Evolutionary conservation across 2,888 invertebrate species (phyloP), one percentile per base, ranked within the genome.

Genomic region (Hedychridium roseum): DNA sequence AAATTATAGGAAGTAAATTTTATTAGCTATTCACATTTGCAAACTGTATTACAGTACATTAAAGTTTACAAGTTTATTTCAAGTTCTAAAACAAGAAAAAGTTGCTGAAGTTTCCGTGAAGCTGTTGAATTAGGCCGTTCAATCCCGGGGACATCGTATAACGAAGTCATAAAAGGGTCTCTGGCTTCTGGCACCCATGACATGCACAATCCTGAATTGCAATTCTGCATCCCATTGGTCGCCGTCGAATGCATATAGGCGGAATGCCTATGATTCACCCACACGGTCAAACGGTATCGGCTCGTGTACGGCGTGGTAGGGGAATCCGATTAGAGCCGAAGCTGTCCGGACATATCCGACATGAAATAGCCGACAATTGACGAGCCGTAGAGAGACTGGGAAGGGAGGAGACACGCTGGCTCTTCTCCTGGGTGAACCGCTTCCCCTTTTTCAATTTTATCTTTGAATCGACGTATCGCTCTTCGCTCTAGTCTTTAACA

Each of bases 401-500:
- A 55, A 43, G 59, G 52, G 51, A 56, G 55, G 55, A 57, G 57
- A 43, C 59, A 60, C 52, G 38, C 38, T 50, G 54, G 76, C 75
- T 60, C 60, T 76, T 76, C 76, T 67, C 57, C 61, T 54, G 64
- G 61, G 65, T 70, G 76, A 69, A 59, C 76, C 60, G 71, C 76
- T 71, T 76, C 76, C 76, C 74, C 74, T 63, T 65, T 75, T 71
- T 71, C 71, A 68, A 69, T 69, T 72, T 73, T 67, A 65, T 72
- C 65, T 54, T 57, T 47, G 57, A 63, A 68, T 70, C 66, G 64
- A 69, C 54, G 55, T 54, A 53, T 43, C 54, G 51, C 31, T n/a
- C n/a, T n/a, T n/a, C n/a, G n/a, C n/a, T n/a, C n/a, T 47, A 45
- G 44, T 53, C 39, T 53, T 42, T 37, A 45, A 55, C 52, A 43